phyloP scores from a whole-genome alignment of 2,113 vertebrate species.

The Istiophorus platypterus region DNA sequence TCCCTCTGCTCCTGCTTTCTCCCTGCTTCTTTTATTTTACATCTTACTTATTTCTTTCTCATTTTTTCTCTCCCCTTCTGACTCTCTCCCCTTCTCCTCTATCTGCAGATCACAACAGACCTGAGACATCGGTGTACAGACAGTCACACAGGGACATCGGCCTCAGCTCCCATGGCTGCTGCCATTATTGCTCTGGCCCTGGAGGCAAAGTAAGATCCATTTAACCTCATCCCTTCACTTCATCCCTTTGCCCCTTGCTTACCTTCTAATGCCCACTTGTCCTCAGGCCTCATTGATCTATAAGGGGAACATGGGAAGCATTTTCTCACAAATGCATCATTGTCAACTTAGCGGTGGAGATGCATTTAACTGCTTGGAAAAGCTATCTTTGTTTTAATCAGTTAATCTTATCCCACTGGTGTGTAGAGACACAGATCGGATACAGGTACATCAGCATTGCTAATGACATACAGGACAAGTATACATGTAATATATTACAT shows the following conservation, averaged over 20 bases:
- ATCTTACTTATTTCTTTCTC: background rate
- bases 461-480: background rate
- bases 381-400: conserved; percentile 8
- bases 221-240: conserved; percentile 63
- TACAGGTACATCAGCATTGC: background rate
- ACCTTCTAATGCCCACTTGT: conserved; percentile 53
- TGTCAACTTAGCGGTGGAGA: conserved; percentile 2
- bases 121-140: conserved; percentile 98
- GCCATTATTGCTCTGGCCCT: conserved; percentile 97
- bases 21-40: background rate
- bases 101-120: conserved; percentile 95
- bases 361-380: conserved; percentile 6
- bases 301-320: conserved; percentile 31
- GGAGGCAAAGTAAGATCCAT: conserved; percentile 97
- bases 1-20: background rate
- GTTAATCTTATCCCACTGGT: background rate
- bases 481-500: too few relatives aligned
- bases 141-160: conserved; percentile 98
- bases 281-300: conserved; percentile 25
- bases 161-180: conserved; percentile 98
- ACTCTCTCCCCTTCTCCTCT: conserved; percentile 46
- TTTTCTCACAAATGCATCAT: conserved; percentile 13
- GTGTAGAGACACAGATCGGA: background rate
- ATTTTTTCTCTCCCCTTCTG: background rate
- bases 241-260: conserved; percentile 40